These are phyloP conservation scores for Potorous gilbertii DNA, from an alignment of 2,797 vertebrate species.

Conservation along the genomic window DNA sequence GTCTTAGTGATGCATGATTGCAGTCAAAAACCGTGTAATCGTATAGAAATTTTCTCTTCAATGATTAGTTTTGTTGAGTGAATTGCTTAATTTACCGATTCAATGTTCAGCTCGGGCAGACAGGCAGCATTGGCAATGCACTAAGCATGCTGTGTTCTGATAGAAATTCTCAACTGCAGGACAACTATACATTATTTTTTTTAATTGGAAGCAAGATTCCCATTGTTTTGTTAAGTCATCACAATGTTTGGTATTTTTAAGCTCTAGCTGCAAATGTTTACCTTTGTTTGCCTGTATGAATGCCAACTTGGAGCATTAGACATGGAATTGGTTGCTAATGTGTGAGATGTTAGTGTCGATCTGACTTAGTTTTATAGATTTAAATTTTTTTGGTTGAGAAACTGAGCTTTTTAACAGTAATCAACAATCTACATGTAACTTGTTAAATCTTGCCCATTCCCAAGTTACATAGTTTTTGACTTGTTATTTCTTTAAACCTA, in stretches of 20 bases:
- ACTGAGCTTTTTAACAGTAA: slow-evolving; percentile 74
- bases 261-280: slow-evolving; percentile 89
- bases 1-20: slow-evolving; percentile 84
- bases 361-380: slow-evolving; percentile 81
- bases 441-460: slow-evolving; percentile 81
- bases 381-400: slow-evolving; percentile 70
- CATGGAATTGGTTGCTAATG: slow-evolving; percentile 76
- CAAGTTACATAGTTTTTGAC: slow-evolving; percentile 81
- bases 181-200: slow-evolving; percentile 80
- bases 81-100: slow-evolving; percentile 88
- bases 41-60: slow-evolving; percentile 77
- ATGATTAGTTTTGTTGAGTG: slow-evolving; percentile 84
- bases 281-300: slow-evolving; percentile 95
- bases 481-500: slow-evolving; percentile 79
- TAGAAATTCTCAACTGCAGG: slow-evolving; percentile 86
- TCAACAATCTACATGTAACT: slow-evolving; percentile 75
- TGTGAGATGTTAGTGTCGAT: slow-evolving; percentile 77
- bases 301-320: slow-evolving; percentile 89
- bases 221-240: slow-evolving; percentile 81
- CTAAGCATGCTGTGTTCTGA: slow-evolving; percentile 89
- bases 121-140: slow-evolving; percentile 97
- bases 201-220: slow-evolving; percentile 87
- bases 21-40: slow-evolving; percentile 77
- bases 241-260: slow-evolving; percentile 85
- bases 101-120: slow-evolving; percentile 93